Evolutionary conservation across 2,113 vertebrate species (phyloP).

Genomic region (Tachuris rubrigastra): DNA sequence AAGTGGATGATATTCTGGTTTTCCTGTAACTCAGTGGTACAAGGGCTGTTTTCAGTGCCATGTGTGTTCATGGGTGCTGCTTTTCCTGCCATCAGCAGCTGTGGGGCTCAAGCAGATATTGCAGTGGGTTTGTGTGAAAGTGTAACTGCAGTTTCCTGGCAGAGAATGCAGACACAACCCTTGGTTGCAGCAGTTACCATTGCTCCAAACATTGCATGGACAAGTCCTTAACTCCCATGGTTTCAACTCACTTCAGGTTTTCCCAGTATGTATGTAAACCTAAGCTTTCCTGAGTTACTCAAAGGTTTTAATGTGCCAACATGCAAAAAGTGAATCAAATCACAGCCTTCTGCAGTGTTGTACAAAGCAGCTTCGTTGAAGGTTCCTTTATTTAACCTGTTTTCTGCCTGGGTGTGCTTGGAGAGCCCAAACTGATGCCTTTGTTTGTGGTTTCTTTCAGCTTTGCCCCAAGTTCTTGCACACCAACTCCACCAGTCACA

Average conservation of each 20-base stretch:
- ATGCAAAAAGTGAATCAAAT: background rate
- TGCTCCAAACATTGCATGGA: background rate
- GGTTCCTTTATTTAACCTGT: background rate
- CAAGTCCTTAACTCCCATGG: background rate
- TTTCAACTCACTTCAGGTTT: background rate
- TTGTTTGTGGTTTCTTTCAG: constrained; percentile 76
- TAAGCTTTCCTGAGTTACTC: background rate
- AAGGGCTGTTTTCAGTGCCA: background rate
- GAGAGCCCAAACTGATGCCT: background rate
- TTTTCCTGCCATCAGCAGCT: background rate
- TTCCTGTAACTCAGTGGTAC: background rate
- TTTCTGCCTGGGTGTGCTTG: background rate
- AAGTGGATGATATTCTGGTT: background rate
- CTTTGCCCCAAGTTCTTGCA: constrained; percentile 91
- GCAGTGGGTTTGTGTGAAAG: background rate
- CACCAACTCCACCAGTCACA: constrained; percentile 97
- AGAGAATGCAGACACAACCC: background rate
- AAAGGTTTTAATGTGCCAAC: background rate
- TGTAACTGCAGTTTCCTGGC: background rate
- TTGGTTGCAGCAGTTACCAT: background rate
- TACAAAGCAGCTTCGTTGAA: background rate
- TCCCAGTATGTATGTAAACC: background rate
- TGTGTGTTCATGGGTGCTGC: rapidly evolving
- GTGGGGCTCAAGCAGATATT: background rate
- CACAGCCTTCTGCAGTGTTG: background rate